Base-by-base conservation (phyloP, 2,888 invertebrate genomes). In the Smittia aterrima region DNA sequence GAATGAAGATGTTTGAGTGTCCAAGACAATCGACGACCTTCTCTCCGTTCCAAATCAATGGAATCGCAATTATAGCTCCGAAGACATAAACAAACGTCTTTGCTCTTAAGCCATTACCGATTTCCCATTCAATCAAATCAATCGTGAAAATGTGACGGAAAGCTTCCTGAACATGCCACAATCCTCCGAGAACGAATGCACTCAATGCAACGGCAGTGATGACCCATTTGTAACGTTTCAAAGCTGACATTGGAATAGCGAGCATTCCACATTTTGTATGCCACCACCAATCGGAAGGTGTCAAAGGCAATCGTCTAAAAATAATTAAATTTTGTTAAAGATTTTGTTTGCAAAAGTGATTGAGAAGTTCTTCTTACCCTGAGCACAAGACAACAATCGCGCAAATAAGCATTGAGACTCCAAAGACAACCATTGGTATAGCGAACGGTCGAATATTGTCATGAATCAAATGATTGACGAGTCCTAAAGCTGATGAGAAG, bases 251-350 rank as follows among this genome's bases (percentile, higher is more conserved):
- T n/a, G 92, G 92, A 79, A 92, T 84, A 9, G 92, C 89, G 75
- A 92, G 79, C 83, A 90, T 87, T 47, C 92, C 92, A 9, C 90
- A 90, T 78, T 90, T 86, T 1, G 92, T 92, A 79, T 92, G 92
- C 92, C 92, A 92, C 92, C 92, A 92, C 92, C 92, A 92, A 82
- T 92, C 92, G 0, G 92, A 92, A 0, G 92, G 91, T 78, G 91
- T 90, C 9, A 92, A 82, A 0, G 92, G 92, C 90, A 92, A 92
- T 77, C 86, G 85, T 1, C 88, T 88, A 75, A 38, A 80, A 79
- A 77, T 27, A 32, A 32, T 32, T 32, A 6, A 32, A 32, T 32
- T n/a, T n/a, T n/a, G n/a, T 22, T 32, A 18, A 1, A 77, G 54
- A n/a, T n/a, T n/a, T n/a, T n/a, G n/a, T n/a, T n/a, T n/a, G n/a